Percentiles rank a stretch among this genome's conserved stretches.
These are phyloP conservation scores for Leucophenga maculata DNA, from an alignment of 2,888 invertebrate species.

Conservation along the genomic window DNA sequence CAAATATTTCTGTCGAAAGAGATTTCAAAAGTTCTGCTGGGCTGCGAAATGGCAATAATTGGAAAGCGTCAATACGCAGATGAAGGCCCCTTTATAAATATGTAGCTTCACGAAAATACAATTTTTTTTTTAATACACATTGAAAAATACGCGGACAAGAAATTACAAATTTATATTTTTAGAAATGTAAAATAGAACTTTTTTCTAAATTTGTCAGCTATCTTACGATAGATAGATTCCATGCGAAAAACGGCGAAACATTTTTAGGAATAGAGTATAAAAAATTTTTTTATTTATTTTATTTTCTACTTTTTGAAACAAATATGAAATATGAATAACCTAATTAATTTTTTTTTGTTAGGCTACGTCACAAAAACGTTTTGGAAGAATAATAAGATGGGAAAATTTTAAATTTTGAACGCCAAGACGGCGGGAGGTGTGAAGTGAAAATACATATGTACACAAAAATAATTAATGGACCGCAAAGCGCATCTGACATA, in stretches of 20 bases:
- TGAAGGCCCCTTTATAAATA: background rate
- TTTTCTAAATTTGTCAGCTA: background rate
- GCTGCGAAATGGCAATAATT: too few relatives aligned
- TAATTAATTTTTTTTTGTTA: conserved; percentile 12
- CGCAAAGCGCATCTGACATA: background rate
- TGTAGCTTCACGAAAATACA: conserved; percentile 2
- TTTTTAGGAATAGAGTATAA: too few relatives aligned
- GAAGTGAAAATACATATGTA: too few relatives aligned
- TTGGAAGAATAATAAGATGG: background rate
- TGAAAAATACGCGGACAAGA: background rate
- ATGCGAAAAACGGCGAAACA: background rate
- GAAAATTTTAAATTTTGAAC: background rate
- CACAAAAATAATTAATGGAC: conserved; percentile 1
- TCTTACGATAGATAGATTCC: background rate
- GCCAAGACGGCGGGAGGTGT: background rate
- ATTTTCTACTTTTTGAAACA: background rate
- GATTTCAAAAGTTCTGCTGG: too few relatives aligned
- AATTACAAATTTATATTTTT: conserved; percentile 8
- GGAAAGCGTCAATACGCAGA: too few relatives aligned
- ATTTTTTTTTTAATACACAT: background rate
- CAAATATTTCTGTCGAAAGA: too few relatives aligned
- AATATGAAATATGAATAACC: conserved; percentile 15
- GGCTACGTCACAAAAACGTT: background rate
- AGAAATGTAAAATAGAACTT: conserved; percentile 5
- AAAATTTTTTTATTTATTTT: background rate